Evolutionary conservation across 2,888 invertebrate species (phyloP), one percentile per base, ranked within the genome.

Genomic region (Abrostola tripartita): DNA sequence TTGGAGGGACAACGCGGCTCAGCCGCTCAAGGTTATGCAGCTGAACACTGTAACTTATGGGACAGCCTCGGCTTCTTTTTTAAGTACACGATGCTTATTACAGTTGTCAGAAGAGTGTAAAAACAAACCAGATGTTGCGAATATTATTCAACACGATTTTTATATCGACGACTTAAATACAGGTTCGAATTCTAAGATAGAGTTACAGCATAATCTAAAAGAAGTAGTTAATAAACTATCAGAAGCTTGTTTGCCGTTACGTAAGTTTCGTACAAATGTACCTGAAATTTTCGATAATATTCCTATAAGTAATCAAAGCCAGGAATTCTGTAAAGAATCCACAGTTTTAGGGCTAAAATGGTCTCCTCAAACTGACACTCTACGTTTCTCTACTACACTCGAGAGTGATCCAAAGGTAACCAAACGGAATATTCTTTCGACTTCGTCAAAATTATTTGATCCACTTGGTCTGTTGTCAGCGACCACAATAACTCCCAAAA

Each of bases 111-210:
- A 38, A 1, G 77, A 81, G 40, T 71, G 68, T 52, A 0, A 41
- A 1, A 73, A 81, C 53, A n/a, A n/a, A n/a, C 14, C 12, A 37
- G 6, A 42, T 0, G 62, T 71, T 5, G 55, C 71, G 10, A 8
- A 66, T 0, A 36, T 69, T 10, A 65, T 69, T 11, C 41, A 65
- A 65, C 12, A 50, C 1, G 62, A 69, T 47, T 65, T 76, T 40
- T 79, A 79, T 55, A 37, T 75, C 4, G 79, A 80, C 37, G 81
- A 80, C 57, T 14, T 80, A 0, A 37, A 56, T 5, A 74, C 77
- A 7, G 80, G 78, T 0, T 12, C 68, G 5, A 8, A 60, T 5
- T 47, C 47, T 12, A 37, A 64, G 38, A 6, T 35, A 8, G 65
- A 61, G 0, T 50, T 75, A 56, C 35, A 10, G 8, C 51, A 62